phyloP scores from a whole-genome alignment of 1,140 invertebrate species.

The Nixonia krombeini region DNA sequence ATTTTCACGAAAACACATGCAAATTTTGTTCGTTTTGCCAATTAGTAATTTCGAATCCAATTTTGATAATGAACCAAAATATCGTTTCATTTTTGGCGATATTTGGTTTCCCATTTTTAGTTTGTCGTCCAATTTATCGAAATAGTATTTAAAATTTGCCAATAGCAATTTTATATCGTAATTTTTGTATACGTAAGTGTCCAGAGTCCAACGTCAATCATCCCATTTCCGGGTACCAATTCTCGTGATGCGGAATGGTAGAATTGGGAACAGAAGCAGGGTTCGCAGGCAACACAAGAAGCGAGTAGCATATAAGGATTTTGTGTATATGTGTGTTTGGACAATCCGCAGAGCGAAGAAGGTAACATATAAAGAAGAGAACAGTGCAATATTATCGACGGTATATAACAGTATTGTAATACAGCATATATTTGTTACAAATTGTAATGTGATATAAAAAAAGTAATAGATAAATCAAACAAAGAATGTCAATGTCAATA shows the following conservation, averaged over 20 bases:
- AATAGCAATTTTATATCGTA: conserved; percentile 24
- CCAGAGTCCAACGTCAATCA: conserved; percentile 51
- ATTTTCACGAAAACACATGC: conserved; percentile 49
- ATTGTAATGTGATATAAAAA: conserved; percentile 33
- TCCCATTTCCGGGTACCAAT: conserved; percentile 57
- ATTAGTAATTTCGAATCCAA: conserved; percentile 21
- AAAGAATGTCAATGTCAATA: no score
- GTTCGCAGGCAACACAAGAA: conserved; percentile 63
- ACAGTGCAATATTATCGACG: conserved; percentile 62
- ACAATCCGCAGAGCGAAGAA: conserved; percentile 62
- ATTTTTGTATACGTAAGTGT: neutral
- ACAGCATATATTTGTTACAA: no score
- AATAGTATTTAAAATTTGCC: conserved; percentile 17
- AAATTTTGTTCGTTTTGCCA: conserved; percentile 23
- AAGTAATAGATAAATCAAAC: conserved; percentile 17
- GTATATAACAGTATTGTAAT: no score
- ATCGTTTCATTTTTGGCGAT: conserved; percentile 31
- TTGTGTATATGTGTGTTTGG: conserved; percentile 56
- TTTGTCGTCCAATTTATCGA: conserved; percentile 45
- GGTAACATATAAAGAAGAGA: conserved; percentile 68
- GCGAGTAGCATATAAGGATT: conserved; percentile 65
- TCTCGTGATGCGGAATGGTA: conserved; percentile 53
- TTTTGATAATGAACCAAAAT: conserved; percentile 24
- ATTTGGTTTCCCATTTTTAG: conserved; percentile 34
- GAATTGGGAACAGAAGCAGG: conserved; percentile 58